Evolutionary conservation across 2,888 invertebrate species (phyloP), one percentile per base, ranked within the genome.

Genomic region (Microctonus aethiopoides): DNA sequence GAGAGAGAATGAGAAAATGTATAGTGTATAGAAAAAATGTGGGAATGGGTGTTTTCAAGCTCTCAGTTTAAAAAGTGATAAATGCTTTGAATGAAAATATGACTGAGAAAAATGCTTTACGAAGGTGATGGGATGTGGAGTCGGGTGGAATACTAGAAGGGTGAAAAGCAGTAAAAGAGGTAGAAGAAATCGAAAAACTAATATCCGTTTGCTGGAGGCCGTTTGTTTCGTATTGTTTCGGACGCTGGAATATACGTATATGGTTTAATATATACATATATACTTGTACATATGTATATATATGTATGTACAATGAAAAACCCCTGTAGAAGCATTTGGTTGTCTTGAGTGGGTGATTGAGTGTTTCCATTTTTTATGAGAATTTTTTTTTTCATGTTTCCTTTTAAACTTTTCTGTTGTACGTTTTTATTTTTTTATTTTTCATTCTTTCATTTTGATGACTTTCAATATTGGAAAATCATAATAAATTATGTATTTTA

Each of bases 221-320:
- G 85, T 86, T 86, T 86, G 85, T 86, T 86, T 86, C 83, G 85
- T 79, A 86, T 86, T 86, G 86, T 86, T 86, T 86, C 81, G 84
- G 83, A 74, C 73, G 68, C 71, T 73, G 11, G 24, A 54, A 54
- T 26, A 11, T 54, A 9, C 26, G 24, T 46, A 46, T 46, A 41
- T 41, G 11, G 4, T 5, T 29, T 5, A 29, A 29, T 7, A 29
- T 5, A 29, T 5, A 46, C 2, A 46, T 16, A 41, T 41, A 11
- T n/a, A 41, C 10, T 7, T 46, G 20, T 22, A 24, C 52, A 22
- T 52, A 16, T 22, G 51, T 7, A 16, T 2, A 16, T 52, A 52
- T 51, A 20, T n/a, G 13, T 39, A 6, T 5, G n/a, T 16, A 46
- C 16, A 46, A 20, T 16, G 16, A 13, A 20, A 46, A n/a, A 46